Evolutionary conservation across 2,888 invertebrate genomes (phyloP).

Genomic region (Hylaea fasciaria): DNA sequence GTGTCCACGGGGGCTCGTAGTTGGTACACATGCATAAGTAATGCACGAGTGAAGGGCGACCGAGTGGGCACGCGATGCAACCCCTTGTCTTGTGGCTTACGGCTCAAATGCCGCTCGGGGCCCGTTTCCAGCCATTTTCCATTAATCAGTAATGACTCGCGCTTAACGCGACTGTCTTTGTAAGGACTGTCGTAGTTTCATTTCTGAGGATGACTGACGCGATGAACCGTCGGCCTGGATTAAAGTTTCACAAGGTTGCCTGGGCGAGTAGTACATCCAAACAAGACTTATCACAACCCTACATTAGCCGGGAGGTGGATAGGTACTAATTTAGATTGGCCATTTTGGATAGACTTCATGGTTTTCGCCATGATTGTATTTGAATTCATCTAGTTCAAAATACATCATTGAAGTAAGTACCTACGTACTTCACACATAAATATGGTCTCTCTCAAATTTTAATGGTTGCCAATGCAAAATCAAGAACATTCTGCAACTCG

Average conservation of each 20-base stretch:
- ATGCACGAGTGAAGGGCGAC: conserved; percentile 77
- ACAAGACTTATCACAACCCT: too few relatives aligned
- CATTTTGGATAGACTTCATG: too few relatives aligned
- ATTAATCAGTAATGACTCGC: conserved; percentile 71
- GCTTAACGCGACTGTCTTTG: conserved; percentile 38
- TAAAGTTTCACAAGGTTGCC: conserved; percentile 1
- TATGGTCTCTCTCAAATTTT: too few relatives aligned
- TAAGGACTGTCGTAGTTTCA: conserved; percentile 15
- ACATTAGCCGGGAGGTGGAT: too few relatives aligned
- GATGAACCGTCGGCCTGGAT: conserved; percentile 27
- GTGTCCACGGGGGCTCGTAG: conserved; percentile 57
- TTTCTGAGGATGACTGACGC: conserved; percentile 20
- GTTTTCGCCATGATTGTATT: too few relatives aligned
- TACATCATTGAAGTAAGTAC: too few relatives aligned
- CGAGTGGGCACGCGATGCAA: conserved; percentile 75
- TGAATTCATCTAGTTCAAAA: too few relatives aligned
- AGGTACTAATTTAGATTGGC: too few relatives aligned
- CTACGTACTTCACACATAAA: too few relatives aligned
- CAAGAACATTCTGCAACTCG: background rate
- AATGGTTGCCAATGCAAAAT: too few relatives aligned
- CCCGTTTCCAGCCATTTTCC: conserved; percentile 55
- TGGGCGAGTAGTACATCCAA: background rate
- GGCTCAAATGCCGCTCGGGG: conserved; percentile 53
- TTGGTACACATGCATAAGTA: conserved; percentile 77
- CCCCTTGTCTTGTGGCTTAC: conserved; percentile 35